These are phyloP conservation scores for Gymnoscopelus braueri DNA, from an alignment of 2,797 vertebrate species.

Conservation along the genomic window DNA sequence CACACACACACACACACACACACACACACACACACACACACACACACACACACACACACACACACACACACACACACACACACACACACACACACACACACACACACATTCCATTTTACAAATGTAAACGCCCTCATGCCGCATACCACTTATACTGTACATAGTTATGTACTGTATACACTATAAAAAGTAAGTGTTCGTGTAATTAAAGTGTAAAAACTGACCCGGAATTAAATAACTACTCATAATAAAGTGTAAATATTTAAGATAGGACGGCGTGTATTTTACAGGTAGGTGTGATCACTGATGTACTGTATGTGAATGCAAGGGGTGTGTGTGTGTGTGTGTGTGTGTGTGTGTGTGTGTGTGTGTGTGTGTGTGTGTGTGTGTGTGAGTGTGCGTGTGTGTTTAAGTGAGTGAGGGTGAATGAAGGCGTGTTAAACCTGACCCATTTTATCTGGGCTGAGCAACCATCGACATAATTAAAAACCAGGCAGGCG, in stretches of 20 bases:
- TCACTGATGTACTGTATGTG: conserved; percentile 5
- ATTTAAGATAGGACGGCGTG: neutral
- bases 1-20: neutral
- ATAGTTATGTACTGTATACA: conserved; percentile 40
- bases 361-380: conserved; percentile 41
- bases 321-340: conserved; percentile 38
- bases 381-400: conserved; percentile 33
- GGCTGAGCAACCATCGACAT: conserved; percentile 81
- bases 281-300: neutral
- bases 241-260: neutral
- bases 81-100: conserved; percentile 12
- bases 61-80: conserved; percentile 29
- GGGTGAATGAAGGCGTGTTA: conserved; percentile 72
- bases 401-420: conserved; percentile 44
- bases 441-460: conserved; percentile 79
- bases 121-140: conserved; percentile 46
- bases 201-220: neutral
- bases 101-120: conserved; percentile 29
- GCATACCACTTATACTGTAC: conserved; percentile 36
- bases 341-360: conserved; percentile 14
- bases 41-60: no score
- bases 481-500: conserved; percentile 85
- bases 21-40: no score
- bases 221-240: neutral
- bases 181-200: conserved; percentile 10